A percentile compares a stretch with the other conserved stretches of the same genome.
These are phyloP conservation scores for Rhagologus leucostigma DNA, from an alignment of 2,113 vertebrate genomes.

Conservation along the genomic window DNA sequence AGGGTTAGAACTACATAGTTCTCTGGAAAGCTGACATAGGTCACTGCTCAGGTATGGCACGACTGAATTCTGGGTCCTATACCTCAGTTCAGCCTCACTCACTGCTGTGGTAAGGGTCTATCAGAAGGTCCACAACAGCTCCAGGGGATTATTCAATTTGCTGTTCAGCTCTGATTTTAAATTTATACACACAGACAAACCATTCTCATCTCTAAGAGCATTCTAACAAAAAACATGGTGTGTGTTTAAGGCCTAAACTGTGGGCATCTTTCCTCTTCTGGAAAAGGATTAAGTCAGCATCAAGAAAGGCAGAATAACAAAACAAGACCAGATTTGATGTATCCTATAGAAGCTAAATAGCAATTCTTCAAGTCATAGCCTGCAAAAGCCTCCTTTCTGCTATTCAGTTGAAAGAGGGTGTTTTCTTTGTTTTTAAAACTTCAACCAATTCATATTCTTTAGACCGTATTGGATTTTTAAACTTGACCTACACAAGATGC, in stretches of 20 bases:
- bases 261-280: not conserved
- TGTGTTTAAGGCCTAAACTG: not conserved
- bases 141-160: not conserved
- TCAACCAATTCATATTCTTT: not conserved
- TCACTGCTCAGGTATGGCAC: not conserved
- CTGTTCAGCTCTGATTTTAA: not conserved
- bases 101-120: not conserved
- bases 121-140: not conserved
- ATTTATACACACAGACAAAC: not conserved
- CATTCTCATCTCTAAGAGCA: not conserved
- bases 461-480: not conserved
- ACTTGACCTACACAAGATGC: not conserved
- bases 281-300: not conserved
- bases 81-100: not conserved
- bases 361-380: not conserved
- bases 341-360: not conserved
- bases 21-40: not conserved
- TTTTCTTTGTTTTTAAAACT: not conserved
- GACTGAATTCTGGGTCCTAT: not conserved
- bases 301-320: not conserved
- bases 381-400: not conserved
- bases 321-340: not conserved
- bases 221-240: not conserved
- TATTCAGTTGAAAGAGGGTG: not conserved
- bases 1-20: not conserved